Evolutionary conservation across 2,797 vertebrate genomes (phyloP), one percentile per base, ranked within the genome.

Genomic region (Gymnothorax javanicus): DNA sequence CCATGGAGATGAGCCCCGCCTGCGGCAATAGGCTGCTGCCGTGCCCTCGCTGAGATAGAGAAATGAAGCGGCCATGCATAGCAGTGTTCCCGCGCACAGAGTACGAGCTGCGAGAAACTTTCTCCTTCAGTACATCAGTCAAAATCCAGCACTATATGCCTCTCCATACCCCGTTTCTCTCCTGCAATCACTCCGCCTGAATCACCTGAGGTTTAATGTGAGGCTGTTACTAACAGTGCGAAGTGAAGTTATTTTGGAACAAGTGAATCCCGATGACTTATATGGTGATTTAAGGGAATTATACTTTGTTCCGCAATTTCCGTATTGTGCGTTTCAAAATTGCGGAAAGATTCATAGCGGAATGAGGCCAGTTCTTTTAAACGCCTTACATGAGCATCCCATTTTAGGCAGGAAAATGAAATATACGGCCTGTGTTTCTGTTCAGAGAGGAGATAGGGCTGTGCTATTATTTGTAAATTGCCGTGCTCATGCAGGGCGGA

Each of bases 1-100:
- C 75, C 75, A 79, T 79, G 75, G 75, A 79, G 75, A 79, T 23
- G 33, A 20, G 33, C 20, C 75, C 75, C 23, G 50, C 75, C 75
- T 23, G 75, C 75, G 33, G 33, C 17, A 15, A 20, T 7, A 50
- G 75, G 75, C 33, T 50, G 7, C 75, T 20, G 75, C 75, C 7
- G 50, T 54, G 75, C 43, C 23, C 54, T n/a, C 9, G 75, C 50
- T 7, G 13, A 43, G 50, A 79, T 6, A 79, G 17, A 23, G 33
- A 54, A 54, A 79, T 2, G 17, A 13, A 79, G 17, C 33, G 23
- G 33, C 75, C 17, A 23, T 23, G 17, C 64, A 69, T 69, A 69
- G 23, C 9, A 2, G 17, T 20, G 13, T 79, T 8, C 75, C 50
- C 0, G 75, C 50, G 0, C 20, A 52, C 7, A 7, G 75, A 50